Percentiles rank a stretch among this genome's conserved stretches.
These are phyloP conservation scores for Pheosia gnoma DNA, from an alignment of 2,888 invertebrate species.

Conservation along the genomic window DNA sequence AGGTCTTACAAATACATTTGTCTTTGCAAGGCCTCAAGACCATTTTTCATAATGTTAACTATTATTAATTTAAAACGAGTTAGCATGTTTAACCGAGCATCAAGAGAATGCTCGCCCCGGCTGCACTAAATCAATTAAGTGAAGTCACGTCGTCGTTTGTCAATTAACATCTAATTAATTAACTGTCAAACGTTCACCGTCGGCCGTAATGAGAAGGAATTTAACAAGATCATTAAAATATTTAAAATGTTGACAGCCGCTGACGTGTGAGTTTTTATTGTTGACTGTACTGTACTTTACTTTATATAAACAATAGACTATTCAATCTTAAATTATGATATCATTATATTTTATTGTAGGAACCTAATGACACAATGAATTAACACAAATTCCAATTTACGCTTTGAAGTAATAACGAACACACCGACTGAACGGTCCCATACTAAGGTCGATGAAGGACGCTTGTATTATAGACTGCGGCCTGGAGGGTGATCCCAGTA, in stretches of 20 bases:
- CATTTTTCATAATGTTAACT: neutral
- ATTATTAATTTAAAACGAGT: conserved; percentile 1
- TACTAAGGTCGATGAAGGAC: too few relatives aligned
- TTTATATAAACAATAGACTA: too few relatives aligned
- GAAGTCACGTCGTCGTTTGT: conserved; percentile 14
- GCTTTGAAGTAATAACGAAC: too few relatives aligned
- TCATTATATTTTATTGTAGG: too few relatives aligned
- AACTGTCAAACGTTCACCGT: conserved; percentile 15
- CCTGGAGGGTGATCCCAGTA: too few relatives aligned
- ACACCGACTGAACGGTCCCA: too few relatives aligned
- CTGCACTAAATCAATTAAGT: conserved; percentile 28
- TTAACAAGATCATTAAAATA: conserved; percentile 3
- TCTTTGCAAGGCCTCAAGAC: neutral
- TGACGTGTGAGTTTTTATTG: conserved; percentile 10
- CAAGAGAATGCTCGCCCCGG: conserved; percentile 12
- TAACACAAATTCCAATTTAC: too few relatives aligned
- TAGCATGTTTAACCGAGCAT: conserved; percentile 1
- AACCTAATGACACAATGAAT: too few relatives aligned
- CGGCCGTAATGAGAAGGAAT: conserved; percentile 17
- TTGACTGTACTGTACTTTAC: neutral
- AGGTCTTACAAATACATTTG: too few relatives aligned
- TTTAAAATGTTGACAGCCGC: conserved; percentile 9
- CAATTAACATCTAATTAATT: conserved; percentile 26
- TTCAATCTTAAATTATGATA: too few relatives aligned
- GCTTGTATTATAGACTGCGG: too few relatives aligned